Conservation (phyloP, 2,888 invertebrate genomes). For the Apamea sordens region DNA sequence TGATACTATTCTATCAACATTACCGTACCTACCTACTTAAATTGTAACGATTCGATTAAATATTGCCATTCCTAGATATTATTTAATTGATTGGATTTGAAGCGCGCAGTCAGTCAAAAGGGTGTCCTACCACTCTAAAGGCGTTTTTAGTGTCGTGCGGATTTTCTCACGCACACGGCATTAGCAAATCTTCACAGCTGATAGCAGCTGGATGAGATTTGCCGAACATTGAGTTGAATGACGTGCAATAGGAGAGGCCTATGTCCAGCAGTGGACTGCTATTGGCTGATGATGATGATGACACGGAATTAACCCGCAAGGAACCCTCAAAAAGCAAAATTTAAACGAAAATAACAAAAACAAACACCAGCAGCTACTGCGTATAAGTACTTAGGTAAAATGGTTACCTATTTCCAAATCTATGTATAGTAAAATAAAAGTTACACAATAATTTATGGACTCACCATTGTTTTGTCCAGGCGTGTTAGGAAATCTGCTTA, state of each 20-base stretch:
- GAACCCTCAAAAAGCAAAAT: background rate
- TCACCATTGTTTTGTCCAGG: conserved; percentile 37
- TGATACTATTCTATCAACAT: conserved; percentile 11
- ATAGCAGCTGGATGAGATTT: no score
- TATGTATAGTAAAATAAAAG: background rate
- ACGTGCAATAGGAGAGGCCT: no score
- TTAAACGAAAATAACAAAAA: background rate
- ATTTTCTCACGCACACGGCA: background rate
- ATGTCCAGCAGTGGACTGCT: no score
- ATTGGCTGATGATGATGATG: no score
- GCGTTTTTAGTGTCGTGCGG: background rate
- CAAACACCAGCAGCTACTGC: no score
- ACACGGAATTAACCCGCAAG: no score
- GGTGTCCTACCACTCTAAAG: background rate
- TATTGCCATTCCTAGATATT: conserved; percentile 1
- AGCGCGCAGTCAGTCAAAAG: background rate
- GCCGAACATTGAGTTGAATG: no score
- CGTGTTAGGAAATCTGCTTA: conserved; percentile 5
- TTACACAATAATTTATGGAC: conserved; percentile 17
- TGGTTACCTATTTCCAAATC: background rate
- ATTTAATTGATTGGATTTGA: background rate
- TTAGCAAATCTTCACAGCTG: no score
- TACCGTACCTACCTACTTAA: no score
- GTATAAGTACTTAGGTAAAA: background rate
- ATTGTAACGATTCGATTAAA: background rate